Percentiles rank a stretch among this genome's conserved stretches.
Evolutionary conservation across 1,140 invertebrate species (phyloP).

Genomic region (Philotrypesis tridentata): DNA sequence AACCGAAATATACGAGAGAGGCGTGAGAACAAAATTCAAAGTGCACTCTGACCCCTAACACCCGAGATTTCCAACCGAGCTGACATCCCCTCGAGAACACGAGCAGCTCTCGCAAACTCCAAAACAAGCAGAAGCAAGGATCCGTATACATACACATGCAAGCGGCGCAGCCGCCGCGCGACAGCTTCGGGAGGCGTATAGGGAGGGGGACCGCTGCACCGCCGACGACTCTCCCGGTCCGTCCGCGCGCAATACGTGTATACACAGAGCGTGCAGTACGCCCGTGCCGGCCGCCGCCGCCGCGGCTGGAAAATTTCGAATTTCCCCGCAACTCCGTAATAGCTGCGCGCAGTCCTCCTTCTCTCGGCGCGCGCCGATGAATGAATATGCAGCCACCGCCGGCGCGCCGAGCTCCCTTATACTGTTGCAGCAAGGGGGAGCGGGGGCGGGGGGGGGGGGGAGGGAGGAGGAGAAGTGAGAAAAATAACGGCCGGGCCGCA

Average conservation of each 20-base stretch:
- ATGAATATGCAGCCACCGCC: slow-evolving; percentile 44
- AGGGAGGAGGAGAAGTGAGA: slow-evolving; percentile 49
- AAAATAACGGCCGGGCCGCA: slow-evolving; percentile 47
- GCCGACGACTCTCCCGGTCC: no score
- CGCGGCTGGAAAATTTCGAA: slow-evolving; percentile 26
- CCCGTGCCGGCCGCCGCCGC: no score
- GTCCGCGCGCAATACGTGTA: no score
- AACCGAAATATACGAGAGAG: no score
- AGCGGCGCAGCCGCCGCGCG: no score
- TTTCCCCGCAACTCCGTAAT: slow-evolving; percentile 3
- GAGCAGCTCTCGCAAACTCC: background rate
- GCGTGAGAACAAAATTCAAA: background rate
- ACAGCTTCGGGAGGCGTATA: no score
- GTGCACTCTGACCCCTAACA: background rate
- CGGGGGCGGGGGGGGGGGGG: no score
- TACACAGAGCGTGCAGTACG: no score
- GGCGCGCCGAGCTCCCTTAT: background rate
- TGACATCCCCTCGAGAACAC: background rate
- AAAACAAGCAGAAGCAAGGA: background rate
- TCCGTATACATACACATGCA: no score
- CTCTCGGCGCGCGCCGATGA: no score
- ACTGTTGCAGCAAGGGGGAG: no score
- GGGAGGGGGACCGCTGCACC: no score
- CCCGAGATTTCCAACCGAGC: background rate
- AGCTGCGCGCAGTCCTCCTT: background rate